These are phyloP conservation scores for Epistrophe eligans DNA, from an alignment of 2,888 invertebrate species.

Conservation along the genomic window DNA sequence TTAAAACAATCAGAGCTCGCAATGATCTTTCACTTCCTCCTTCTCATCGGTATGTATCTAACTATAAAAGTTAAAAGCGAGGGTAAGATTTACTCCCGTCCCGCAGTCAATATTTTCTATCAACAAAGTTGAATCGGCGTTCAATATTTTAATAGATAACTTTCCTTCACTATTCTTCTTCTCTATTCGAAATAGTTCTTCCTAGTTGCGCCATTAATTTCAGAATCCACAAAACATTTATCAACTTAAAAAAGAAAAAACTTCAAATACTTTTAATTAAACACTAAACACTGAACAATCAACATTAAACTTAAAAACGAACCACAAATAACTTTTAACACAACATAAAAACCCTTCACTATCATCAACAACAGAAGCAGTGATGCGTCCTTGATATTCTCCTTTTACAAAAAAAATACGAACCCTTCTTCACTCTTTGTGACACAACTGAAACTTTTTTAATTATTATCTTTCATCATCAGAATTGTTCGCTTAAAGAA, in stretches of 20 bases:
- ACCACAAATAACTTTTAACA: slow-evolving; percentile 17
- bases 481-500: slow-evolving; percentile 24
- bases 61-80: no score
- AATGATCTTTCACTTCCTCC: no score
- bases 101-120: no score
- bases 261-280: slow-evolving; percentile 9
- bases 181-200: background rate
- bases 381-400: background rate
- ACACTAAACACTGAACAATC: slow-evolving; percentile 21
- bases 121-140: no score
- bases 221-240: slow-evolving; percentile 16
- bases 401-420: background rate
- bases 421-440: slow-evolving; percentile 27
- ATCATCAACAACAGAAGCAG: slow-evolving; percentile 24
- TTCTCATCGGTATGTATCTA: no score
- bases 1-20: no score
- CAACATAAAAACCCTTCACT: background rate
- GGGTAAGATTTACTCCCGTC: no score
- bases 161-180: background rate
- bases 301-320: background rate
- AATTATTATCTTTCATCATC: slow-evolving; percentile 58
- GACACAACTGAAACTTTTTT: slow-evolving; percentile 56
- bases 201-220: background rate
- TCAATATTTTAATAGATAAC: background rate
- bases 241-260: background rate